Evolutionary conservation across 2,888 invertebrate genomes (phyloP), one percentile per base, ranked within the genome.

Genomic region (Plagiodera versicolora): DNA sequence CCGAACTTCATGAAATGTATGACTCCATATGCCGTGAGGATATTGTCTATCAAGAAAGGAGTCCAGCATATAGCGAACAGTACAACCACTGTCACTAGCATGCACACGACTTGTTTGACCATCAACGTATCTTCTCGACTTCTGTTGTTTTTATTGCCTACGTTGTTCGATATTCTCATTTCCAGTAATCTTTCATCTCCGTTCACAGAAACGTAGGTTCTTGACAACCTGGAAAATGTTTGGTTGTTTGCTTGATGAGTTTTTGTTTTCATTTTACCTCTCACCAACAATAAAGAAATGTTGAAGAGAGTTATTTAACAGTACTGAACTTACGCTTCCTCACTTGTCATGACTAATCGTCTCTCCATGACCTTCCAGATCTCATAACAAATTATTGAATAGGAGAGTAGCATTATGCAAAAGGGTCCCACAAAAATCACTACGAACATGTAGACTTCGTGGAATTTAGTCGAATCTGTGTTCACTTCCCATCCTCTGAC

Each of bases 11-110:
- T 74, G 18, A 79, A 75, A 1, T 83, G 83, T 45, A 89, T 72
- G 19, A 84, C 70, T 0, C 81, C 83, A 72, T 86, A 88, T 0
- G 88, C 83, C 2, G 85, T 87, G 17, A 90, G 81, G 1, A 89
- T 81, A 72, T 89, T 87, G 75, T 87, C 86, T 53, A 87, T 81
- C 45, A 88, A 79, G 66, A 87, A 77, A 0, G 90, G 90, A 30
- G 84, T 83, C 89, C 89, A 90, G 74, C 89, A 89, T 48, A 89
- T 74, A 17, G 85, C 83, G 77, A 89, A 90, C 30, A 89, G 79
- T 0, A 87, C 81, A 44, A 90, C 87, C 16, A 90, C 87, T 0
- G 87, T 86, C 1, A 89, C 86, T 67, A 90, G 79, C 89, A 90
- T 90, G 76, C 86, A 88, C 67, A 89, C 86, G n/a, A 89, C 89